Evolutionary conservation across 2,113 vertebrate genomes (phyloP), one percentile per base, ranked within the genome.

Genomic region (Cheilinus undulatus): DNA sequence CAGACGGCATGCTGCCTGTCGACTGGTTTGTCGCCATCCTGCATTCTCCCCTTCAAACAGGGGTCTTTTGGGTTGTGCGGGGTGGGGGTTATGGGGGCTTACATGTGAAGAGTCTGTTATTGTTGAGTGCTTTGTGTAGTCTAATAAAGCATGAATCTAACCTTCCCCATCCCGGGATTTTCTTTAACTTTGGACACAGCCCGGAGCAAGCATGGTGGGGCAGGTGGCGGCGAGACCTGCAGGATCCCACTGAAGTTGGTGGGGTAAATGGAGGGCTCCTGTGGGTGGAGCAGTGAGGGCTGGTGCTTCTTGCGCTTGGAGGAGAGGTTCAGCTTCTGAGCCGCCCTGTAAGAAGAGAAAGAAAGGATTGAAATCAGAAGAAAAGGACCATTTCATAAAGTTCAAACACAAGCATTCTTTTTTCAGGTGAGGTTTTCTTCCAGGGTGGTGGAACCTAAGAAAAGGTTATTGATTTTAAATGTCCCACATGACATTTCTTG

Each of bases 121-220:
- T 10, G 26, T 12, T 67, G 24, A 51, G 15, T 66, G 57, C 49
- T 36, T 59, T 60, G 59, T 51, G 58, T 22, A 22, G 61, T 30
- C 68, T 49, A 19, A 19, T 20, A 3, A 9, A 23, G 19, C 23
- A 60, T 22, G 34, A 15, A 38, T 57, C 72, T 91, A 94, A 99
- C 98, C 97, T 99, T 99, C 91, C 98, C 98, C 91, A 99, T 89
- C 69, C 98, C 98, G 0, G 98, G 98, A 17, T 95, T 98, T 82
- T 99, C 98, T 92, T 99, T 99, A 88, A 97, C 96, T 93, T 99
- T 99, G 92, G 91, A 96, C 83, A 98, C 94, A 0, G 97, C 97
- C 60, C 97, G 93, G 73, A 99, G 92, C 78, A 99, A 94, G 77
- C 97, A 98, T 88, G 98, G 98, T 0, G 98, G 98, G n/a, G 96